Base-by-base conservation (phyloP, 2,113 vertebrate genomes). In the Patagioenas fasciata region DNA sequence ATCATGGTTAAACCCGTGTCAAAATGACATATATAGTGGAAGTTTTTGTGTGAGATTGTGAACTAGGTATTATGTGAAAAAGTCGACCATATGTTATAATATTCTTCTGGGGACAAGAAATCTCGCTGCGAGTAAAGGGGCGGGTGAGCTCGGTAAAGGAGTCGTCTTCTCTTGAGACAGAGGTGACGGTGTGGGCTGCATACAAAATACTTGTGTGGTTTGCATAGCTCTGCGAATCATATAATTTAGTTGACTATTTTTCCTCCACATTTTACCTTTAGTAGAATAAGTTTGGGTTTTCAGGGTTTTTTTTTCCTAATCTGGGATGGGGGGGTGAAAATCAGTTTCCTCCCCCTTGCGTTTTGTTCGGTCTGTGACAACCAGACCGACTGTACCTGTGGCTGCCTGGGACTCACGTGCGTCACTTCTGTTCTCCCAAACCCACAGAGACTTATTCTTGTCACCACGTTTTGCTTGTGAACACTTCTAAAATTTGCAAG, bases 1-100 rank as follows among this genome's bases (percentile, higher is more conserved):
- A 94, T 97, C 95, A 95, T 90, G 82, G 96, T 94, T 96, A 97
- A 97, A 92, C 77, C 93, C 57, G 3, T 94, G 96, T 97, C 95
- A 93, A 88, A 95, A 93, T 86, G 91, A 90, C 93, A 84, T 78
- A 95, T 66, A 88, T 60, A 64, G 56, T 80, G 91, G 88, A 95
- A 88, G 88, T 56, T 93, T 94, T 80, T 93, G 90, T 89, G 87
- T 91, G 91, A 94, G 93, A 80, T 38, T 94, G 77, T 87, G 96
- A 93, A 58, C 74, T 74, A 93, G 82, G 94, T 94, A 90, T 96
- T 90, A 57, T 80, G 67, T 70, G 85, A 13, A 80, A 79, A 96
- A 96, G 90, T 80, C 87, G 84, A 42, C 95, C 96, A 86, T 93
- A 88, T 96, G 93, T 95, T 93, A 67, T 13, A 64, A 70, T 90